Percentiles rank a stretch among this genome's conserved stretches.
These are phyloP conservation scores for Ancistrus triradiatus DNA, from an alignment of 2,113 vertebrate species.

Conservation along the genomic window DNA sequence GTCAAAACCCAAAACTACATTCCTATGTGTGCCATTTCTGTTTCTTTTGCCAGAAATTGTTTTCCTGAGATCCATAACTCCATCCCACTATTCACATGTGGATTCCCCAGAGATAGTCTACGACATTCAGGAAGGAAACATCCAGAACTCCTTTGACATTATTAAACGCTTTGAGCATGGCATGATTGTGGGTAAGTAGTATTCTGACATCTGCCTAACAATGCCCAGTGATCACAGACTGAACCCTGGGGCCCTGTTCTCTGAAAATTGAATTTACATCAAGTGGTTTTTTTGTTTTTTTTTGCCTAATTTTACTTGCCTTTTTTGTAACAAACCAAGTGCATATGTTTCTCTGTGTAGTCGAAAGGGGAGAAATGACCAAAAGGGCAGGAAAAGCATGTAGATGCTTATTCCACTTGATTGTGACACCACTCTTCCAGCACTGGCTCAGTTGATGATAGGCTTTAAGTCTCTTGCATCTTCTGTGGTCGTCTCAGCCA, in stretches of 20 bases:
- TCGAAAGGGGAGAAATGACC: slow-evolving; percentile 17
- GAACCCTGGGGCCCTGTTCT: slow-evolving; percentile 33
- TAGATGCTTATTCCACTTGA: slow-evolving; percentile 40
- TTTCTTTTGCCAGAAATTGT: slow-evolving; percentile 81
- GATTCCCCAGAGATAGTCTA: slow-evolving; percentile 87
- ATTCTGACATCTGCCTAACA: slow-evolving; percentile 45
- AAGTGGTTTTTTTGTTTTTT: slow-evolving; percentile 54
- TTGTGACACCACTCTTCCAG: slow-evolving; percentile 42
- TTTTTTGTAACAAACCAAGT: slow-evolving; percentile 55
- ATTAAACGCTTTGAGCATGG: slow-evolving; percentile 84
- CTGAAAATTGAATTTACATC: slow-evolving; percentile 52
- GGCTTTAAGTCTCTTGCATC: slow-evolving; percentile 28
- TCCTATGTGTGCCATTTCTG: slow-evolving; percentile 5
- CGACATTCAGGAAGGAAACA: slow-evolving; percentile 88
- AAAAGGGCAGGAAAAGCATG: slow-evolving; percentile 34
- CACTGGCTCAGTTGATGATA: slow-evolving; percentile 39
- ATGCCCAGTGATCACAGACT: slow-evolving; percentile 30
- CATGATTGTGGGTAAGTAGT: slow-evolving; percentile 86
- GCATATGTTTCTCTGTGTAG: slow-evolving; percentile 53
- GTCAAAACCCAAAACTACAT: background rate
- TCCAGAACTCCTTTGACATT: slow-evolving; percentile 88
- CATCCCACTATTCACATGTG: slow-evolving; percentile 69
- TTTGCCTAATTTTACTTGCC: slow-evolving; percentile 57
- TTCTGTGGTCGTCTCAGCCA: slow-evolving; percentile 27
- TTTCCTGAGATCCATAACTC: slow-evolving; percentile 86